Evolutionary conservation across 1,140 invertebrate genomes (phyloP), one percentile per base, ranked within the genome.

Genomic region (Gonioctena quinquepunctata): DNA sequence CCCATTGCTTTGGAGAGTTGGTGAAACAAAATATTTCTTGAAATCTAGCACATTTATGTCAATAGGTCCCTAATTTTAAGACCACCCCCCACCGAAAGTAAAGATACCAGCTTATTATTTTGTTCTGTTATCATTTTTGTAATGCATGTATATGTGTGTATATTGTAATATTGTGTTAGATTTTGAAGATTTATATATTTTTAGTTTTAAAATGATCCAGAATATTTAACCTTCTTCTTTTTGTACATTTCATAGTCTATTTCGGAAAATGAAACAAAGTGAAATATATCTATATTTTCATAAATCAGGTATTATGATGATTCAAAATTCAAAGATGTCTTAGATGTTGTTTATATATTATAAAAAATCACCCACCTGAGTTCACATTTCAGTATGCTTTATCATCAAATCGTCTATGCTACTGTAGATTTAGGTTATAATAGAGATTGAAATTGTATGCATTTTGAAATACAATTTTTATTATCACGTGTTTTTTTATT

Each of bases 401-500:
- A 50, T 71, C 26, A 68, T 76, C 72, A 70, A 63, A 71, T 65
- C 66, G 73, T 74, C 68, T 73, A 67, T 76, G 72, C 72, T 73
- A 65, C 64, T 70, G 65, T 70, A 73, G 74, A 69, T 62, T 73
- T 76, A 76, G 72, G 59, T 52, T 69, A 33, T 70, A 64, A 73
- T 69, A 66, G 63, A 74, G 67, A 69, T 28, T 65, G 22, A 72
- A 28, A 72, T 76, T 76, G 75, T 74, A 74, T 76, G 71, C 63
- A 71, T 74, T 76, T 72, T 50, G 70, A 73, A 73, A 76, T 76
- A 76, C 72, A 76, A 71, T 70, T 71, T 76, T 74, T 67, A 76
- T 72, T 76, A 74, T 67, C 57, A 60, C 27, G 8, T 69, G 16
- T 69, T 49, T 69, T 26, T n/a, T 42, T 42, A 13, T 42, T 42